These are phyloP conservation scores for Drosophila neonasuta DNA, from an alignment of 2,888 invertebrate species.

Conservation along the genomic window DNA sequence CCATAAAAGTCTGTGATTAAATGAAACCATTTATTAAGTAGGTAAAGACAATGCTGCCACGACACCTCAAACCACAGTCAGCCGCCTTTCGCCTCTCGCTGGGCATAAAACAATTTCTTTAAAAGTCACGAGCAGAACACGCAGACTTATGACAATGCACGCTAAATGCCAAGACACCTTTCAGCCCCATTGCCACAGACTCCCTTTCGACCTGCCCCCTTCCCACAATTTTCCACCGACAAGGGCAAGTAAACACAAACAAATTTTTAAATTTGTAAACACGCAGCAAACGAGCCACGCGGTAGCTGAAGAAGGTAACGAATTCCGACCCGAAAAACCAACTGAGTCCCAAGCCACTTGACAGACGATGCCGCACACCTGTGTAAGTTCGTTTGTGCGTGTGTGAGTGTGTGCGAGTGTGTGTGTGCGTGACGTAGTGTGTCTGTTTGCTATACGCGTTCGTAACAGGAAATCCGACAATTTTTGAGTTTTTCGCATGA, in stretches of 20 bases:
- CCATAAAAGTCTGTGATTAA: slow-evolving; percentile 73
- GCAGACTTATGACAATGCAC: slow-evolving; percentile 61
- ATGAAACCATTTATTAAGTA: slow-evolving; percentile 75
- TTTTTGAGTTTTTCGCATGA: slow-evolving; percentile 67
- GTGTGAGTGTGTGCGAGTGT: slow-evolving; percentile 1
- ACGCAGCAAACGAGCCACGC: slow-evolving; percentile 56
- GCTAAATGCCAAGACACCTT: slow-evolving; percentile 45
- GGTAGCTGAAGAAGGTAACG: slow-evolving; percentile 52
- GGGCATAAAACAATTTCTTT: slow-evolving; percentile 69
- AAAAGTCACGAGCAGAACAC: slow-evolving; percentile 57
- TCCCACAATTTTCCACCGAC: slow-evolving; percentile 6
- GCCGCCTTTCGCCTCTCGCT: background rate
- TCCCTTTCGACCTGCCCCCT: background rate
- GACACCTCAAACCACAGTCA: slow-evolving; percentile 44
- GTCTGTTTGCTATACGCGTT: slow-evolving; percentile 30
- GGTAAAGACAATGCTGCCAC: slow-evolving; percentile 68
- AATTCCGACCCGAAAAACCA: slow-evolving; percentile 42
- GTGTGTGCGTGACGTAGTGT: background rate
- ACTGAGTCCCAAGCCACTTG: slow-evolving; percentile 59
- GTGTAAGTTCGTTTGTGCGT: background rate
- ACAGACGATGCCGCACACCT: slow-evolving; percentile 30
- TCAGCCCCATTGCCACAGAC: background rate
- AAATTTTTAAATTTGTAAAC: slow-evolving; percentile 78
- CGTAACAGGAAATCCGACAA: slow-evolving; percentile 70
- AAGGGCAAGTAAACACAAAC: slow-evolving; percentile 67